Conservation (phyloP, 2,888 invertebrate genomes). For the Leucophenga maculata region DNA sequence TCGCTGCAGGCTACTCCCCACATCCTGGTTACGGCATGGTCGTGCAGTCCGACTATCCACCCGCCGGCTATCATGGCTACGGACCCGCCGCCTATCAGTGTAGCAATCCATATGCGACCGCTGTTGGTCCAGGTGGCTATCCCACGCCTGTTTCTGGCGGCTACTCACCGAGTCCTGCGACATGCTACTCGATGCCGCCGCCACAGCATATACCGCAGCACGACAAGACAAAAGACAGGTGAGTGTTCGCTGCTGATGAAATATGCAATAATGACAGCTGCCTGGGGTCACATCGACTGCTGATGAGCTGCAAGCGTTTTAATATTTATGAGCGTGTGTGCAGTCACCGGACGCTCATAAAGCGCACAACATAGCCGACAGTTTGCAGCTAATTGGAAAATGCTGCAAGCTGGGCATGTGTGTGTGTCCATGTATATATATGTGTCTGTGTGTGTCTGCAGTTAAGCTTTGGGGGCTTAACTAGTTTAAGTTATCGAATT, state of each 20-base stretch:
- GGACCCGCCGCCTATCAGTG: conserved; percentile 77
- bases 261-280: conserved; percentile 54
- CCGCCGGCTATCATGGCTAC: conserved; percentile 81
- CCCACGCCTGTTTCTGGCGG: conserved; percentile 81
- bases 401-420: neutral
- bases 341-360: neutral
- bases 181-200: conserved; percentile 91
- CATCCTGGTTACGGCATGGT: conserved; percentile 89
- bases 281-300: conserved; percentile 24
- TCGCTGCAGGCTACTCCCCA: conserved; percentile 83
- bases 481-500: neutral
- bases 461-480: neutral
- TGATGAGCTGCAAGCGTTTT: conserved; percentile 32
- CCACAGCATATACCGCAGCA: conserved; percentile 84
- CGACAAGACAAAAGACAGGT: conserved; percentile 78
- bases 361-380: too few species aligned
- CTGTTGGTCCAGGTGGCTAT: conserved; percentile 75
- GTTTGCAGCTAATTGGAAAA: conserved; percentile 4
- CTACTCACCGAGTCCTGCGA: conserved; percentile 79
- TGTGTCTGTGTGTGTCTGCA: neutral
- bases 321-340: conserved; percentile 48
- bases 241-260: conserved; percentile 50
- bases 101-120: conserved; percentile 73
- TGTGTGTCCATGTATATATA: neutral
- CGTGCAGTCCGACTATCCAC: conserved; percentile 86